phyloP scores from a whole-genome alignment of 1,140 invertebrate species.

The Tetragonula clypearis region DNA sequence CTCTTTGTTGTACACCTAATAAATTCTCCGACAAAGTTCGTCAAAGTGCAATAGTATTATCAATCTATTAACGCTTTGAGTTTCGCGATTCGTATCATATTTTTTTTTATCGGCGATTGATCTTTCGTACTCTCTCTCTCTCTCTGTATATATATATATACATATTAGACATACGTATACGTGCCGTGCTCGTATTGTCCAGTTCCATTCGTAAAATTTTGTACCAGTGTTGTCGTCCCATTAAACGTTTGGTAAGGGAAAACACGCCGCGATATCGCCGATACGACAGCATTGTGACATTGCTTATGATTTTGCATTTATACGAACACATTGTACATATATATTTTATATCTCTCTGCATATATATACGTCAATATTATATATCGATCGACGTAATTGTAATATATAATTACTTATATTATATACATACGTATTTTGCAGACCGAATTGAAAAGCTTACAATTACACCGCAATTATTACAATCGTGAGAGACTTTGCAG shows the following conservation, averaged over 20 bases:
- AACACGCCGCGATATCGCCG: slow-evolving; percentile 54
- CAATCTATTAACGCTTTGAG: slow-evolving; percentile 64
- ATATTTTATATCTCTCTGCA: background rate
- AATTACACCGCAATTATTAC: slow-evolving; percentile 24
- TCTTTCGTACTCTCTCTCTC: slow-evolving; percentile 55
- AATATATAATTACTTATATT: background rate
- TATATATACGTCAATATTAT: background rate
- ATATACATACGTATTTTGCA: background rate
- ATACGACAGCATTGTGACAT: slow-evolving; percentile 51
- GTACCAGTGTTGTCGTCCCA: slow-evolving; percentile 73
- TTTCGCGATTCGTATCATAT: slow-evolving; percentile 57
- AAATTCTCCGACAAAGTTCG: background rate
- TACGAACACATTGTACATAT: slow-evolving; percentile 12
- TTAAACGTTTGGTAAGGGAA: slow-evolving; percentile 65
- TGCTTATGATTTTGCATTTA: slow-evolving; percentile 40
- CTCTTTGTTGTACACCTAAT: slow-evolving; percentile 27
- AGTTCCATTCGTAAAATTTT: slow-evolving; percentile 74
- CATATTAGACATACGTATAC: slow-evolving; percentile 63
- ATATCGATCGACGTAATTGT: background rate
- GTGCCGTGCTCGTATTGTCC: slow-evolving; percentile 79
- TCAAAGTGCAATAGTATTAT: slow-evolving; percentile 53
- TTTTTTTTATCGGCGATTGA: slow-evolving; percentile 67
- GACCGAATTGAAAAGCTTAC: slow-evolving; percentile 9
- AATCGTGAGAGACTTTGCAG: slow-evolving; percentile 38
- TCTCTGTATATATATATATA: background rate